Evolutionary conservation across 2,888 invertebrate genomes (phyloP), one percentile per base, ranked within the genome.

Genomic region (Nomada lathburiana): DNA sequence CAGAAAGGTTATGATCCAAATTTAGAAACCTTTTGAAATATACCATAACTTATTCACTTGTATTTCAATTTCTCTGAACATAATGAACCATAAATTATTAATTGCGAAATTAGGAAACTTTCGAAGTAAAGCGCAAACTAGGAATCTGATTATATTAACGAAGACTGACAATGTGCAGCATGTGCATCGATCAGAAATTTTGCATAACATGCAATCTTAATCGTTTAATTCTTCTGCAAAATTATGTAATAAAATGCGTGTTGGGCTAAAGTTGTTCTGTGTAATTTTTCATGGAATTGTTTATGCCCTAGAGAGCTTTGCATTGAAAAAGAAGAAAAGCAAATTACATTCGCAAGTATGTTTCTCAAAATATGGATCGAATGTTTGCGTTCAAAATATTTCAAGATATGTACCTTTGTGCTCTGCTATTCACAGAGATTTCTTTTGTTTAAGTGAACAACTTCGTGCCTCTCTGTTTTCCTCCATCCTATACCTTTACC

Each of bases 371-470:
- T 55, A 67, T 67, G 20, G 53, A 55, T 67, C 67, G 53, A 20
- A 36, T 9, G 36, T 68, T 57, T 57, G 16, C 11, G 18, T 36
- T 23, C 23, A 11, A 2, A 69, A 60, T 20, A 60, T 23, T 36
- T 50, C 23, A 36, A 18, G 16, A 47, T 47, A 16, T 47, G 36
- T 18, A 44, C 26, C 7, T 53, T 53, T 26, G 9, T 63, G 29
- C 62, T 44, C 13, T n/a, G 3, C 71, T n/a, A n/a, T 53, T 26
- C 55, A n/a, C 67, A 9, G 16, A 52, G 18, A 57, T 42, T 42
- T 62, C 62, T 42, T 63, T 63, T 62, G 53, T 71, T 71, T 42
- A 63, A 42, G 52, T 11, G 13, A 62, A 71, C n/a, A 62, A 62
- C 42, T 53, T 71, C 5, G 23, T 44, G 9, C n/a, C 42, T 42